A percentile compares a stretch with the other conserved stretches of the same genome.
Evolutionary conservation across 1,140 invertebrate species (phyloP).

Genomic region (Nephotettix cincticeps): DNA sequence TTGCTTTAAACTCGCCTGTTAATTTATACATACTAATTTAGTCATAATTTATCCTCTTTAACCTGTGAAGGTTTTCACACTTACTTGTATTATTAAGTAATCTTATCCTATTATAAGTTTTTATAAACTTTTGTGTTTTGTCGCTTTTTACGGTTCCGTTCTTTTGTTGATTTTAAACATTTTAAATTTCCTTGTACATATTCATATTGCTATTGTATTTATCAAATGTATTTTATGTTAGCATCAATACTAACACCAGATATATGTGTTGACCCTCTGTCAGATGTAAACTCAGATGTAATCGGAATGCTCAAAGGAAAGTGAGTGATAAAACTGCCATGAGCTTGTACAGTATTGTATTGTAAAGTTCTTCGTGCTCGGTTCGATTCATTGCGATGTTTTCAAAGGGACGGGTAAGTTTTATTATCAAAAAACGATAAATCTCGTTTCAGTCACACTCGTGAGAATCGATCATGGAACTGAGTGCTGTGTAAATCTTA

Average conservation of each 20-base stretch:
- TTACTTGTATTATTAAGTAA: background rate
- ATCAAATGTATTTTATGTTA: slow-evolving; percentile 21
- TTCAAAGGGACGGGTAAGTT: background rate
- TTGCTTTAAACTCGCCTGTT: background rate
- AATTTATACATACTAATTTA: slow-evolving; percentile 16
- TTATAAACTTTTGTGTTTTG: slow-evolving; percentile 8
- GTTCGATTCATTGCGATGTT: background rate
- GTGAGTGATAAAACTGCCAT: background rate
- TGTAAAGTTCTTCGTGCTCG: background rate
- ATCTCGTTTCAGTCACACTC: background rate
- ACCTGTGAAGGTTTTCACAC: background rate
- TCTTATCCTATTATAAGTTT: slow-evolving; percentile 9
- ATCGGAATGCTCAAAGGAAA: background rate
- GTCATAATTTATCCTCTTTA: slow-evolving; percentile 7
- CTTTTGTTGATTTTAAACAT: background rate
- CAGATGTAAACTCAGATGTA: slow-evolving; percentile 4
- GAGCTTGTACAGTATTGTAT: background rate
- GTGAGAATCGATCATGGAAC: background rate
- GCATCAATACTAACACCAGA: slow-evolving; percentile 10
- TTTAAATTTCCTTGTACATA: slow-evolving; percentile 9
- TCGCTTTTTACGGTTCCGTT: background rate
- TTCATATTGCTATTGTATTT: background rate
- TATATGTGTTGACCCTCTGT: background rate
- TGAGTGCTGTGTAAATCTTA: slow-evolving; percentile 8
- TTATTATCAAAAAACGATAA: background rate